A percentile compares a stretch with the other conserved stretches of the same genome.
Conservation (phyloP, 2,797 vertebrate genomes). For the Sylvia borin region DNA sequence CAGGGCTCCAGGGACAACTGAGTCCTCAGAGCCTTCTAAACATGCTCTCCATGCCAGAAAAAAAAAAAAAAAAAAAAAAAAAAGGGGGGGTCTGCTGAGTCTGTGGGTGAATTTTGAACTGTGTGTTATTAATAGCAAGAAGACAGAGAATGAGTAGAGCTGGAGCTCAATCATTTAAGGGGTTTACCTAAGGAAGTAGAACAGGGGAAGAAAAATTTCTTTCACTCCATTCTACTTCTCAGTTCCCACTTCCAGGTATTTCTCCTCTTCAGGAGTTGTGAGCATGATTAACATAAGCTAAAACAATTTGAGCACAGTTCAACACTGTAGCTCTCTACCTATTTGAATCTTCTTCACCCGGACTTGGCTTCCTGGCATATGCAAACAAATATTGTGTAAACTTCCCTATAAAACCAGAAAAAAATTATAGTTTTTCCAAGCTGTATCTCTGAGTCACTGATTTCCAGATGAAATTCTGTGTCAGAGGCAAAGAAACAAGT, state of each 20-base stretch:
- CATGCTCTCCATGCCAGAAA: fast-evolving
- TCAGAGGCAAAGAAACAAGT: neutral
- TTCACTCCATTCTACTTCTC: neutral
- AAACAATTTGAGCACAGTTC: neutral
- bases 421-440: neutral
- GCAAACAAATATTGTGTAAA: neutral
- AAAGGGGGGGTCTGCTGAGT: neutral
- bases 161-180: neutral
- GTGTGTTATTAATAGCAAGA: neutral
- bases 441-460: neutral
- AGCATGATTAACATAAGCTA: neutral
- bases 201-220: neutral
- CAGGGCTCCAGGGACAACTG: fast-evolving
- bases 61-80: no score
- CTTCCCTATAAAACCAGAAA: neutral
- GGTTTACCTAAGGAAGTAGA: neutral
- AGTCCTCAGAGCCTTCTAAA: neutral
- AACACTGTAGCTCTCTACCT: neutral
- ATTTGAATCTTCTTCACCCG: neutral
- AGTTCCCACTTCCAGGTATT: neutral
- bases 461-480: neutral
- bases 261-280: neutral
- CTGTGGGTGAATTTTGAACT: neutral
- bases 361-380: neutral
- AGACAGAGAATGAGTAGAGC: neutral